Conservation (phyloP, 2,888 invertebrate genomes). For the Bruchidius siliquastri region DNA sequence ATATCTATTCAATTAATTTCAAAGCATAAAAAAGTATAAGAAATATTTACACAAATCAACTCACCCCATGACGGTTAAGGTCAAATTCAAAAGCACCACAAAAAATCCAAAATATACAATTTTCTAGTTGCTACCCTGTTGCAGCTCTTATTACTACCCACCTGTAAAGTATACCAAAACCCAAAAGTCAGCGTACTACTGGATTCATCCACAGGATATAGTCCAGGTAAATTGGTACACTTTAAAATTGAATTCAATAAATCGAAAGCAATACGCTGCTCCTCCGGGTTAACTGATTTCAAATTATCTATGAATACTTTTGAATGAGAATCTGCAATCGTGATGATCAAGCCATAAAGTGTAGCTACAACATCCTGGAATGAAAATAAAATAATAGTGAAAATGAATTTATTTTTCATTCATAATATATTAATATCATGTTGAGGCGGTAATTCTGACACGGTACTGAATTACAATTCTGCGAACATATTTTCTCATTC, state of each 20-base stretch:
- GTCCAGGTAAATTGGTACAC: constrained; percentile 76
- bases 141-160: constrained; percentile 41
- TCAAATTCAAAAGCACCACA: no score
- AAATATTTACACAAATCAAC: no score
- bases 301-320: constrained; percentile 52
- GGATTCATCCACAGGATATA: constrained; percentile 84
- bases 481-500: no score
- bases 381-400: not conserved
- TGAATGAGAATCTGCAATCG: constrained; percentile 69
- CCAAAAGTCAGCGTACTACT: constrained; percentile 81
- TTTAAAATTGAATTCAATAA: constrained; percentile 70
- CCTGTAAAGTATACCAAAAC: constrained; percentile 90
- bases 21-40: no score
- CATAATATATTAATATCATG: no score
- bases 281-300: constrained; percentile 47
- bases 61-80: no score
- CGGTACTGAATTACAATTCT: no score
- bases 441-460: no score
- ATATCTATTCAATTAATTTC: no score
- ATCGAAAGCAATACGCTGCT: constrained; percentile 54
- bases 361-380: constrained; percentile 65
- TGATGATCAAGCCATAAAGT: constrained; percentile 64
- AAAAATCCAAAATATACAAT: no score
- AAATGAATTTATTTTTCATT: constrained; percentile 5
- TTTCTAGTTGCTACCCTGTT: no score